Evolutionary conservation across 92 coral and sea anemone genomes (phyloP), one percentile per base, ranked within the genome.

Genomic region (Epizoanthus ramosus): DNA sequence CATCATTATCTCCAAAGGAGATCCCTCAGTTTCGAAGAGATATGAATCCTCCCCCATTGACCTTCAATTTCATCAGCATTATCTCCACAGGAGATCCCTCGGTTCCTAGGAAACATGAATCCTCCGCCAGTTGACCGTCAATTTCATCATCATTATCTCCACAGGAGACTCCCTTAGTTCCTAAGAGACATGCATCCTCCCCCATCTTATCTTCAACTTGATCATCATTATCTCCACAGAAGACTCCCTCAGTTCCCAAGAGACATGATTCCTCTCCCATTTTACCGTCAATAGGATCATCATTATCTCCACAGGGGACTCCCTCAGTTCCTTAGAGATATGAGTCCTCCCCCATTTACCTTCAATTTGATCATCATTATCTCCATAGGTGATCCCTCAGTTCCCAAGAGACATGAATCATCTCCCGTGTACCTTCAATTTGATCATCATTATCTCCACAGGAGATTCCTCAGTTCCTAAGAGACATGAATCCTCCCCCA

Each of bases 111-210:
- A 17, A 89, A 87, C 47, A 93, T 28, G 31, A 28, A 28, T 28
- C 31, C 31, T 28, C 31, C 31, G 1, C 2, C 31, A 28, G 31
- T 2, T 28, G 0, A 28, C 31, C 31, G 31, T 28, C 31, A 28
- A 28, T 28, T 28, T 0, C n/a, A n/a, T n/a, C n/a, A n/a, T n/a
- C n/a, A n/a, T n/a, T n/a, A 0, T 28, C 31, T 28, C 71, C 28
- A 18, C 33, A 92, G 97, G 97, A 59, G 52, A 92, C n/a, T 93
- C 24, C 94, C 94, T 22, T 93, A 91, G 57, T 91, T 85, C 6
- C 57, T 94, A 54, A 89, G 83, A 8, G 91, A 28, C 2, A 28
- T 28, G 31, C 0, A 28, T 28, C 31, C 31, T 28, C 31, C 31
- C 31, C 31, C 1, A 2, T n/a, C 31, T 28, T 28, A 28, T 2